Evolutionary conservation across 2,113 vertebrate species (phyloP).

Genomic region (Mohoua ochrocephala): DNA sequence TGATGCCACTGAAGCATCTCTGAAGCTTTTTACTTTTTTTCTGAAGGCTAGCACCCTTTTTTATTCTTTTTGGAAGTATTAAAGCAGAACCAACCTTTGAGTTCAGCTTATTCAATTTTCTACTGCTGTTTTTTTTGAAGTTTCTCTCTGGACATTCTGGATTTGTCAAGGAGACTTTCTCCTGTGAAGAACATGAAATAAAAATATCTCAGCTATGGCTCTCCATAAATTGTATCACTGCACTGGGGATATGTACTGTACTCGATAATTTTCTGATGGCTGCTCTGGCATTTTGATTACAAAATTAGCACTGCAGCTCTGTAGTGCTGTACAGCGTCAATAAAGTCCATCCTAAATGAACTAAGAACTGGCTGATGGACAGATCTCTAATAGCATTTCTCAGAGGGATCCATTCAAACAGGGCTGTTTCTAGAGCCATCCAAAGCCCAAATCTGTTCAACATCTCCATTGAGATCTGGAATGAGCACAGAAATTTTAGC

Average conservation of each 20-base stretch:
- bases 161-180: slow-evolving; percentile 57
- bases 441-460: not conserved
- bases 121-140: not conserved
- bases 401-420: not conserved
- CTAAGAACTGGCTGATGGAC: not conserved
- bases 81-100: slow-evolving; percentile 6
- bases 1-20: not conserved
- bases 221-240: slow-evolving; percentile 11
- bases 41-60: not conserved
- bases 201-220: slow-evolving; percentile 35
- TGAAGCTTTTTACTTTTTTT: not conserved
- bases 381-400: not conserved
- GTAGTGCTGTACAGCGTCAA: not conserved
- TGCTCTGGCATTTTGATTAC: slow-evolving; percentile 35
- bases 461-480: not conserved
- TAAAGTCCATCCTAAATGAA: not conserved
- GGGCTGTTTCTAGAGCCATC: not conserved
- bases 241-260: not conserved
- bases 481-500: not conserved
- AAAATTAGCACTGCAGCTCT: slow-evolving; percentile 27
- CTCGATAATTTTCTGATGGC: slow-evolving; percentile 17
- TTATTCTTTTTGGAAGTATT: not conserved
- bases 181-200: slow-evolving; percentile 43
- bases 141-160: slow-evolving; percentile 15
- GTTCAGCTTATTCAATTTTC: not conserved